phyloP scores from a whole-genome alignment of 2,888 invertebrate species.

The Mesochorus sp. region DNA sequence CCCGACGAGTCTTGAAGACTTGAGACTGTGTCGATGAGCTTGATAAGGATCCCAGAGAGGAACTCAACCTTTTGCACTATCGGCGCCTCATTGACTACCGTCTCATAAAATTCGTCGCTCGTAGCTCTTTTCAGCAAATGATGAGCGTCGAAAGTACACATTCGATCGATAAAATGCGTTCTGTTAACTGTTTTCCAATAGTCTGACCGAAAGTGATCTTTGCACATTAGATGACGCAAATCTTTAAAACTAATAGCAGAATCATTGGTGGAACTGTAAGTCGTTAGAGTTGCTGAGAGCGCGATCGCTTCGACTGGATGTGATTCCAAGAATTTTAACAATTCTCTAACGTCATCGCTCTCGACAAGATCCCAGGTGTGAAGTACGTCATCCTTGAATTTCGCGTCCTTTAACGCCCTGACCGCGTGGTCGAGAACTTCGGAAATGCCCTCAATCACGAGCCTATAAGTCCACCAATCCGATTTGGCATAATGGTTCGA shows the following conservation, averaged over 20 bases:
- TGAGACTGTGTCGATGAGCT: slow-evolving; percentile 65
- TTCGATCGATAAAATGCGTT: slow-evolving; percentile 68
- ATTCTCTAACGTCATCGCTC: slow-evolving; percentile 70
- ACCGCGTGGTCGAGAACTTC: slow-evolving; percentile 69
- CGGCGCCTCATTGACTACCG: slow-evolving; percentile 48
- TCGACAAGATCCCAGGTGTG: slow-evolving; percentile 72
- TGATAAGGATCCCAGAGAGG: slow-evolving; percentile 65
- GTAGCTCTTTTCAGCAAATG: slow-evolving; percentile 73
- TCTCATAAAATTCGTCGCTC: slow-evolving; percentile 70
- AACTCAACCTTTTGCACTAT: slow-evolving; percentile 60
- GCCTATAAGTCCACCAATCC: slow-evolving; percentile 63
- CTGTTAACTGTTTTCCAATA: slow-evolving; percentile 70
- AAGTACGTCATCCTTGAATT: slow-evolving; percentile 60
- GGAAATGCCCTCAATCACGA: slow-evolving; percentile 71
- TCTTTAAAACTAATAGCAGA: slow-evolving; percentile 58
- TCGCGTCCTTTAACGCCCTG: slow-evolving; percentile 62
- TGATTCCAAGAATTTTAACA: slow-evolving; percentile 72
- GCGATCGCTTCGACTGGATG: slow-evolving; percentile 74
- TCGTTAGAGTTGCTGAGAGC: slow-evolving; percentile 66
- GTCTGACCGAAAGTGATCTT: slow-evolving; percentile 63
- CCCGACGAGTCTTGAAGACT: slow-evolving; percentile 49
- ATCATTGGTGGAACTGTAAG: slow-evolving; percentile 56
- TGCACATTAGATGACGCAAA: slow-evolving; percentile 69
- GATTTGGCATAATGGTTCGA: slow-evolving; percentile 26
- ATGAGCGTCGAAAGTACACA: slow-evolving; percentile 75